These are phyloP conservation scores for Anguilla obscura DNA, from an alignment of 2,797 vertebrate species.

Conservation along the genomic window DNA sequence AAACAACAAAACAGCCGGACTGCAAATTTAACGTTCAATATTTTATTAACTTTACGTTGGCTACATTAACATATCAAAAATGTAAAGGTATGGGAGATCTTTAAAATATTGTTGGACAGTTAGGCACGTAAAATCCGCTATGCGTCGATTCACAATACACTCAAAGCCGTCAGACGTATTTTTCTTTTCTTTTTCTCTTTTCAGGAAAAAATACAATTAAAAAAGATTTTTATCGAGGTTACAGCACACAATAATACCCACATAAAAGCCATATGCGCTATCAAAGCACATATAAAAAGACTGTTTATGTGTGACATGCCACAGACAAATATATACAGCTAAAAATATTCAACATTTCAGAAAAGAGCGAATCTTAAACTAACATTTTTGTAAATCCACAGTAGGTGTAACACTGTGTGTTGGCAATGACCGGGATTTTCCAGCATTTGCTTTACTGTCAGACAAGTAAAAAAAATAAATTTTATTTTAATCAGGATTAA, in stretches of 20 bases:
- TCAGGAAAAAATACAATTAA: constrained; percentile 49
- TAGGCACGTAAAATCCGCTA: constrained; percentile 69
- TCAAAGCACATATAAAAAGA: constrained; percentile 69
- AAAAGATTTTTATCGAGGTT: constrained; percentile 60
- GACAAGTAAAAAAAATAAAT: constrained; percentile 39
- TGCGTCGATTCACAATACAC: constrained; percentile 64
- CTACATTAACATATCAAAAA: constrained; percentile 79
- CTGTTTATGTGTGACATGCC: constrained; percentile 69
- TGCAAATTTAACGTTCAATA: constrained; percentile 46
- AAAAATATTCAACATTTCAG: constrained; percentile 52
- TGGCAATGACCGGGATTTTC: constrained; percentile 43
- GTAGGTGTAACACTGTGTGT: constrained; percentile 60
- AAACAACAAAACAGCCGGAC: not conserved
- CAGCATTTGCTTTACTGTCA: not conserved
- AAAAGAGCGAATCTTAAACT: constrained; percentile 60
- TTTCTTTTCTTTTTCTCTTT: constrained; percentile 37
- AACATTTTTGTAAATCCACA: constrained; percentile 62
- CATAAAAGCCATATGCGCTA: constrained; percentile 66
- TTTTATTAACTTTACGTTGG: constrained; percentile 75
- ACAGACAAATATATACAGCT: constrained; percentile 59
- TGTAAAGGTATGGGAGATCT: constrained; percentile 55
- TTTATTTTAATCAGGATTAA: constrained; percentile 43
- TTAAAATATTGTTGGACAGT: constrained; percentile 62
- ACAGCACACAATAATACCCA: constrained; percentile 74
- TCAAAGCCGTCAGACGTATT: constrained; percentile 54